Percentiles rank a stretch among this genome's conserved stretches.
These are phyloP conservation scores for Australoheros scitulus DNA, from an alignment of 2,113 vertebrate genomes.

Conservation along the genomic window DNA sequence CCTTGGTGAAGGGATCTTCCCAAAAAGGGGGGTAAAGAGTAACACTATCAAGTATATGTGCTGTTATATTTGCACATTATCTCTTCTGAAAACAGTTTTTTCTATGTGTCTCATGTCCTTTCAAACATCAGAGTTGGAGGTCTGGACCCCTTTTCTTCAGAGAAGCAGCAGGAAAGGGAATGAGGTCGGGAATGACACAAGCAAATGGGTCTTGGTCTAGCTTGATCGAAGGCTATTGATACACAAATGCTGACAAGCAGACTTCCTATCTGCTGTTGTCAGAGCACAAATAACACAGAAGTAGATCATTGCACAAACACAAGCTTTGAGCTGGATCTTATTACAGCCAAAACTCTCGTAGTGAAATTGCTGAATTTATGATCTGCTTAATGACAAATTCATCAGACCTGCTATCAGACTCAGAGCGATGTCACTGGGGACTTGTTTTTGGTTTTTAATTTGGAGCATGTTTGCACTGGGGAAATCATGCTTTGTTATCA, in stretches of 20 bases:
- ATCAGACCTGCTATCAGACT: conserved; percentile 69
- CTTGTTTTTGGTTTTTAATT: conserved; percentile 76
- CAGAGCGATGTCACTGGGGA: conserved; percentile 71
- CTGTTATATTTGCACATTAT: conserved; percentile 14
- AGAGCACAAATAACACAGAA: conserved; percentile 20
- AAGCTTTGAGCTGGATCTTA: conserved; percentile 32
- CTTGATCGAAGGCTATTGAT: not conserved
- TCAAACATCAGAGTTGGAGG: not conserved
- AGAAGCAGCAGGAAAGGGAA: not conserved
- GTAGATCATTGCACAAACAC: conserved; percentile 38
- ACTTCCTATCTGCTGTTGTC: not conserved
- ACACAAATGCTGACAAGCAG: not conserved
- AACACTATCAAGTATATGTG: not conserved
- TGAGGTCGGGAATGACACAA: not conserved
- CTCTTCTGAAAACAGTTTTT: not conserved
- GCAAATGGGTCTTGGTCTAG: not conserved
- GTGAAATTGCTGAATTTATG: conserved; percentile 46
- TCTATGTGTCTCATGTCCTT: not conserved
- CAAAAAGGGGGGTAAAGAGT: not conserved
- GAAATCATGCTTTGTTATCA: conserved; percentile 77
- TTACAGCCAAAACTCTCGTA: conserved; percentile 19
- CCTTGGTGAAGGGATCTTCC: not conserved
- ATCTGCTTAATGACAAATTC: conserved; percentile 76
- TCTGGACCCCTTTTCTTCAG: not conserved
- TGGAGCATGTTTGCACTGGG: conserved; percentile 79